Conservation (phyloP, 1,140 invertebrate species). For the Drosophila arizonae region DNA sequence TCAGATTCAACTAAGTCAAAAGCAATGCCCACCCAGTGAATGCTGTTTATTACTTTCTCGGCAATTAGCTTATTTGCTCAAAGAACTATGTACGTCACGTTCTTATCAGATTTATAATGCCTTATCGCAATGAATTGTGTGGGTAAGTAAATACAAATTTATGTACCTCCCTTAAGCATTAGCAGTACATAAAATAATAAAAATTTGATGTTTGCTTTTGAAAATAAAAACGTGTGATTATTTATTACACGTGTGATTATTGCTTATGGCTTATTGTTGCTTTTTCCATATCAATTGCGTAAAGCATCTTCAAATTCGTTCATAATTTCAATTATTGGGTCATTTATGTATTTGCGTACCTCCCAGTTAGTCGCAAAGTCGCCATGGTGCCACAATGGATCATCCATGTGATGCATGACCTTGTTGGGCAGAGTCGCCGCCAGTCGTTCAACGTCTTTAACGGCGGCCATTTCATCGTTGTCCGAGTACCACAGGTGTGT, state of each 20-base stretch:
- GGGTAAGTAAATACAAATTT: background rate
- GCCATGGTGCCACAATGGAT: conserved; percentile 85
- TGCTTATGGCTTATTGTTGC: background rate
- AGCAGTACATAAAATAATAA: background rate
- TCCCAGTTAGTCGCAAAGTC: conserved; percentile 83
- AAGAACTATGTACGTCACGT: conserved; percentile 3
- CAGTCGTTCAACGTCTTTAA: conserved; percentile 86
- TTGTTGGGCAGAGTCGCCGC: conserved; percentile 61
- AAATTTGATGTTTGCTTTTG: background rate
- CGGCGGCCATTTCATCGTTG: conserved; percentile 85
- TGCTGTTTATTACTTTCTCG: too few relatives aligned
- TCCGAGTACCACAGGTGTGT: conserved; percentile 85
- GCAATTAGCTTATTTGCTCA: background rate
- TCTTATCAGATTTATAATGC: conserved; percentile 10
- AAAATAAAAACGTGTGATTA: background rate
- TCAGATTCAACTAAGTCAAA: background rate
- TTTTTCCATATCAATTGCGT: background rate
- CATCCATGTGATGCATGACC: conserved; percentile 84
- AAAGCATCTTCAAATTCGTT: conserved; percentile 37
- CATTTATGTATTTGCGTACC: conserved; percentile 54
- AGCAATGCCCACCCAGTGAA: background rate
- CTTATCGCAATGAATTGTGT: background rate
- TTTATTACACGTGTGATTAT: background rate
- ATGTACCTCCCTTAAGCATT: background rate
- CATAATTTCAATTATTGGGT: conserved; percentile 66